Conservation (phyloP, 2,797 vertebrate genomes). For the Macropus fuliginosus region DNA sequence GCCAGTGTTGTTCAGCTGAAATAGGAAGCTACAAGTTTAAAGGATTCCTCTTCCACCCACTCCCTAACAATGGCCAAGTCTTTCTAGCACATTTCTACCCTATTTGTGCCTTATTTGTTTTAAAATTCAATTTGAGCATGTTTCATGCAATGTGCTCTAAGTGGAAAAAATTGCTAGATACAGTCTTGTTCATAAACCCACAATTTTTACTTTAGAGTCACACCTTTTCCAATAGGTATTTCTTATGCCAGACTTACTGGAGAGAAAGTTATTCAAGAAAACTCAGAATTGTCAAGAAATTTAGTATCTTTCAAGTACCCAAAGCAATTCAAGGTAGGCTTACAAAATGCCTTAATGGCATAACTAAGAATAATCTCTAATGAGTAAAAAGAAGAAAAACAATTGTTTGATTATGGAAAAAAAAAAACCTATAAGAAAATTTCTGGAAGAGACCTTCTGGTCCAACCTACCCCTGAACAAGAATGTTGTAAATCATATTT, state of each 20-base stretch:
- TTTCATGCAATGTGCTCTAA: not conserved
- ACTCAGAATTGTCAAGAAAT: not conserved
- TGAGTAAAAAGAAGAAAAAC: not conserved
- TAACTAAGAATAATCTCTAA: not conserved
- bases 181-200: too few species aligned
- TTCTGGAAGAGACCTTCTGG: not conserved
- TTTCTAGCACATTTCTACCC: not conserved
- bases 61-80: not conserved
- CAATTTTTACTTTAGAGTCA: not conserved
- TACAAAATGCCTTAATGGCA: not conserved
- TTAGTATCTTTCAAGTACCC: not conserved
- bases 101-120: not conserved
- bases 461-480: not conserved
- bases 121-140: not conserved
- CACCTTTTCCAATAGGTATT: not conserved
- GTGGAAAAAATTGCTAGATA: not conserved
- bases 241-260: not conserved
- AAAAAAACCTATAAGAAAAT: not conserved
- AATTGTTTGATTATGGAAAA: not conserved
- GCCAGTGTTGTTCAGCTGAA: not conserved
- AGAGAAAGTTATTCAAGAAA: not conserved
- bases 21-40: not conserved
- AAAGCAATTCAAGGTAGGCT: not conserved
- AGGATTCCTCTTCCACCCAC: not conserved
- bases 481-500: not conserved